Conservation (phyloP, 1,140 invertebrate genomes). For the Amyelois transitella region DNA sequence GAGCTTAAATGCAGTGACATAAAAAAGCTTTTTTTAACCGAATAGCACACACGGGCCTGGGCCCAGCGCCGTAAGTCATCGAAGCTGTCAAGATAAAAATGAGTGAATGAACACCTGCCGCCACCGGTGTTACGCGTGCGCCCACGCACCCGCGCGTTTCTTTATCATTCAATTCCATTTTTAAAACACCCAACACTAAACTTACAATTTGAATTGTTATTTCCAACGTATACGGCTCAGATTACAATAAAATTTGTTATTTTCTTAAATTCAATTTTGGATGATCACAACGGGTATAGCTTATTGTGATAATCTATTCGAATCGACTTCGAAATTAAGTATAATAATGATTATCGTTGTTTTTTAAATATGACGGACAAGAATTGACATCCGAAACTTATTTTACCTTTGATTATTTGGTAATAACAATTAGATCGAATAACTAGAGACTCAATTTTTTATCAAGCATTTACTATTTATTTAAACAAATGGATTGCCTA, state of each 20-base stretch:
- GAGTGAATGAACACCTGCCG: constrained; percentile 71
- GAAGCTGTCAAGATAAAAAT: constrained; percentile 72
- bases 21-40: constrained; percentile 57
- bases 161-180: constrained; percentile 36
- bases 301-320: constrained; percentile 56
- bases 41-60: constrained; percentile 60
- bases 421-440: neutral
- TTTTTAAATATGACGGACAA: constrained; percentile 60
- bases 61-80: constrained; percentile 65
- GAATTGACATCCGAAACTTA: constrained; percentile 53
- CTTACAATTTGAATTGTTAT: constrained; percentile 20
- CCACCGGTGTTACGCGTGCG: constrained; percentile 67
- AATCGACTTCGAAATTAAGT: constrained; percentile 63
- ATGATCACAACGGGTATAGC: constrained; percentile 36
- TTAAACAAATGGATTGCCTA: no score
- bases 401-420: constrained; percentile 27
- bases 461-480: no score
- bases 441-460: neutral
- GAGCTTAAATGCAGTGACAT: constrained; percentile 57
- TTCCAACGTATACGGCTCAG: neutral
- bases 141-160: constrained; percentile 41
- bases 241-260: neutral
- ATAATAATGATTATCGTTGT: constrained; percentile 67
- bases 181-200: constrained; percentile 18
- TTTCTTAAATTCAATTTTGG: constrained; percentile 30